Evolutionary conservation across 2,113 vertebrate species (phyloP).

Genomic region (Gulo gulo): DNA sequence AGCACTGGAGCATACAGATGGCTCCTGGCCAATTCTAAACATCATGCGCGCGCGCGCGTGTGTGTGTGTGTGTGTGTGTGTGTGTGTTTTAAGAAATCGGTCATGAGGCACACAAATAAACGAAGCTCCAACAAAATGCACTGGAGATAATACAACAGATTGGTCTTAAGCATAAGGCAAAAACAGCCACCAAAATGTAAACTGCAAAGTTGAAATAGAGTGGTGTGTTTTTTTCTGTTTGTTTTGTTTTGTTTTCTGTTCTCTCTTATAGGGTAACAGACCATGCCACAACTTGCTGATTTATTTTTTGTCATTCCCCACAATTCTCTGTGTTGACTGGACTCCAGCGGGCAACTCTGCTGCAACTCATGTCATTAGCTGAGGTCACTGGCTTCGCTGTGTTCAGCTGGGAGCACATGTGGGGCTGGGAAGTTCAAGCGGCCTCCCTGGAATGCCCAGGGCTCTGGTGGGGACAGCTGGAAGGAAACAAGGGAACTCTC

Average conservation of each 20-base stretch:
- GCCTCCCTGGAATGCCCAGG: not conserved
- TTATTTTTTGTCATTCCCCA: not conserved
- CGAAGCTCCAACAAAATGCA: not conserved
- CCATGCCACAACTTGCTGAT: not conserved
- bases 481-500: not conserved
- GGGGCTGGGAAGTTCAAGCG: not conserved
- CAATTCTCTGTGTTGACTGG: not conserved
- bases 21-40: not conserved
- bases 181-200: not conserved
- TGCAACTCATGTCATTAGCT: not conserved
- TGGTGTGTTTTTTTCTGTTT: not conserved
- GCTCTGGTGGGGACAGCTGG: not conserved
- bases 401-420: not conserved
- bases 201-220: not conserved
- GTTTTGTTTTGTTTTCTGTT: not conserved
- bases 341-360: not conserved
- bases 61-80: not conserved
- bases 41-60: not conserved
- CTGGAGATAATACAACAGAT: not conserved
- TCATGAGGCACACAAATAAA: constrained; percentile 7
- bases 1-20: not conserved
- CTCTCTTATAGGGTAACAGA: not conserved
- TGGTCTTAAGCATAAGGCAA: not conserved
- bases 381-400: not conserved
- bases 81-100: not conserved